phyloP scores from a whole-genome alignment of 2,113 vertebrate genomes.

The Tetrax tetrax region DNA sequence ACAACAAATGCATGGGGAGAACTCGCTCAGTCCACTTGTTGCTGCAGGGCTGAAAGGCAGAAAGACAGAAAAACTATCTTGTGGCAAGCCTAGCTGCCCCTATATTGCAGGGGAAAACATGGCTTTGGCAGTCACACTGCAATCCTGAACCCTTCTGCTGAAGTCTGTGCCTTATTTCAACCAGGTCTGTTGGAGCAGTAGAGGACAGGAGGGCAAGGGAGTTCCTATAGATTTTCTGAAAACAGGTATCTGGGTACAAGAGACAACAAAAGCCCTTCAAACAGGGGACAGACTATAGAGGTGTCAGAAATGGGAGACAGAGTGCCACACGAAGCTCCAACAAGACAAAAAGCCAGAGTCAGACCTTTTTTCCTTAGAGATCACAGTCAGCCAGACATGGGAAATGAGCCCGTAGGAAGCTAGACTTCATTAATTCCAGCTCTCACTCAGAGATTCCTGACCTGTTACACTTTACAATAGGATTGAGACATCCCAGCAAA shows the following conservation, averaged over 20 bases:
- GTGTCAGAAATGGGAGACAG: background rate
- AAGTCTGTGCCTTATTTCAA: background rate
- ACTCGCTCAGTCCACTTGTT: background rate
- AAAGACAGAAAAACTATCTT: background rate
- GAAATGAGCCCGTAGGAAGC: background rate
- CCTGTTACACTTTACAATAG: accelerated
- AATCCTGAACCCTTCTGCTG: background rate
- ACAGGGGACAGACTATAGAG: background rate
- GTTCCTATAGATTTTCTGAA: background rate
- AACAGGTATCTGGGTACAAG: background rate
- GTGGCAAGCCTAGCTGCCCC: background rate
- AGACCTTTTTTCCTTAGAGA: background rate
- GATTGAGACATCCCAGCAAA: background rate
- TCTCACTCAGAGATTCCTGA: background rate
- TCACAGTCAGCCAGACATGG: background rate
- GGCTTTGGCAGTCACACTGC: background rate
- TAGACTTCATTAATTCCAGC: background rate
- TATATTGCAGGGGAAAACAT: background rate
- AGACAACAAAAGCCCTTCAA: background rate
- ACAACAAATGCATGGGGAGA: background rate
- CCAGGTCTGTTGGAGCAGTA: background rate
- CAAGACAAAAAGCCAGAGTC: background rate
- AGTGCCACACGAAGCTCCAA: background rate
- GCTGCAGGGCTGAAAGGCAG: background rate
- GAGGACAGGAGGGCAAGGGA: background rate